Evolutionary conservation across 2,113 vertebrate genomes (phyloP).

Genomic region (Athene noctua): DNA sequence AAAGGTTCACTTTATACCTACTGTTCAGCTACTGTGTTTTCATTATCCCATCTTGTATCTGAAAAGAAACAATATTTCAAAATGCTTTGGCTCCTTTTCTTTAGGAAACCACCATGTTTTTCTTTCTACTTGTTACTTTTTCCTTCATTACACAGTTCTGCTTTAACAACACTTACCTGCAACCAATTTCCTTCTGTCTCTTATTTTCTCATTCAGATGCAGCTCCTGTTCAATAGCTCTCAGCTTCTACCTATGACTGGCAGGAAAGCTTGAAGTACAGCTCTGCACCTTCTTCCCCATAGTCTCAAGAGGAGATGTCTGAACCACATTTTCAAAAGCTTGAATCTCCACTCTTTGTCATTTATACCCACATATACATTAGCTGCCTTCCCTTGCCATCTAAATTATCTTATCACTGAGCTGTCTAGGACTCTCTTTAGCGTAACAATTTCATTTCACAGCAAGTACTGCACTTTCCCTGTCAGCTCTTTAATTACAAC

Average conservation of each 20-base stretch:
- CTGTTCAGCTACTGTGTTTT: background rate
- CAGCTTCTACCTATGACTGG: conserved; percentile 15
- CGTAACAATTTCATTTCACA: conserved; percentile 67
- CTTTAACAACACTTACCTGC: conserved; percentile 24
- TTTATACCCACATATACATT: conserved; percentile 59
- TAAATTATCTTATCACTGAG: conserved; percentile 77
- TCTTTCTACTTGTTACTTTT: background rate
- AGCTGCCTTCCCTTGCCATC: conserved; percentile 64
- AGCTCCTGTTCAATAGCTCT: conserved; percentile 6
- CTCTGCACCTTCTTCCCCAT: conserved; percentile 46
- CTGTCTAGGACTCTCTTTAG: conserved; percentile 65
- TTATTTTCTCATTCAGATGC: conserved; percentile 21
- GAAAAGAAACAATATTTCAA: conserved; percentile 35
- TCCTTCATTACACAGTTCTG: background rate
- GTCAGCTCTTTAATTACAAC: conserved; percentile 61
- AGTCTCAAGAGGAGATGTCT: background rate
- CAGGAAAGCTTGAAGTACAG: conserved; percentile 14
- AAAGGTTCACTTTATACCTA: background rate
- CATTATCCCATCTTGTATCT: background rate
- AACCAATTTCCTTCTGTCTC: conserved; percentile 21
- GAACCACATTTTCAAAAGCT: conserved; percentile 10
- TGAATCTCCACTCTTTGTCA: conserved; percentile 49
- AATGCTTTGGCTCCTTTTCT: conserved; percentile 17
- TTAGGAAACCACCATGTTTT: conserved; percentile 15
- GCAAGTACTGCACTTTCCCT: conserved; percentile 61